Evolutionary conservation across 2,113 vertebrate species (phyloP), one percentile per base, ranked within the genome.

Genomic region (Conger conger): DNA sequence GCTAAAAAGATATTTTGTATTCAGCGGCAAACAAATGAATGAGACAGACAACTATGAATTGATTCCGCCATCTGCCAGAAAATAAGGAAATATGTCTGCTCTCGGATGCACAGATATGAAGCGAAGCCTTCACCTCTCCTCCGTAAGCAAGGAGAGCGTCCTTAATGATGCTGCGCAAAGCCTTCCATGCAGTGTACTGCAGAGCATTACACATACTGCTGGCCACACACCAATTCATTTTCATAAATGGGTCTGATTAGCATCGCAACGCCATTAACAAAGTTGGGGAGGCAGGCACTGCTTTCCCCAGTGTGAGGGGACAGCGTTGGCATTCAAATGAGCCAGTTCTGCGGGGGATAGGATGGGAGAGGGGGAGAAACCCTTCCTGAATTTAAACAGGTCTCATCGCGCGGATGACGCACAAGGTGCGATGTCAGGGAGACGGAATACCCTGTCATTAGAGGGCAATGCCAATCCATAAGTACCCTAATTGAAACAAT

Each of bases 401-500:
- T 20, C 57, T 8, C 9, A 73, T n/a, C 7, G n/a, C n/a, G 9
- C 68, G n/a, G 68, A 33, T 73, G 23, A 68, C 60, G 5, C 23
- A n/a, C 60, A n/a, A 68, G 23, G 23, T 27, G 27, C 9, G 13
- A 33, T 73, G 45, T 79, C 83, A 37, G 50, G 86, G 35, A 81
- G 88, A 86, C 77, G 4, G 36, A 88, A 90, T 84, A 81, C 57
- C 82, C 82, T 84, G 80, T 87, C 88, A 86, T 84, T 85, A 86
- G 81, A 85, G 77, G 23, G 84, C 82, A 82, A 81, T 91, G 83
- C 83, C 84, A 76, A 86, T 91, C 88, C 86, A 86, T 90, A 92
- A 93, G 93, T 92, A 88, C 87, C 87, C 85, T 90, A 91, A 92
- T 94, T 93, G 92, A 88, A 85, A 81, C 85, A 81, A 87, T 33